Conservation (phyloP, 30 jellyfish, hydroid and myxozoan species). For the Aurelia sp. region DNA sequence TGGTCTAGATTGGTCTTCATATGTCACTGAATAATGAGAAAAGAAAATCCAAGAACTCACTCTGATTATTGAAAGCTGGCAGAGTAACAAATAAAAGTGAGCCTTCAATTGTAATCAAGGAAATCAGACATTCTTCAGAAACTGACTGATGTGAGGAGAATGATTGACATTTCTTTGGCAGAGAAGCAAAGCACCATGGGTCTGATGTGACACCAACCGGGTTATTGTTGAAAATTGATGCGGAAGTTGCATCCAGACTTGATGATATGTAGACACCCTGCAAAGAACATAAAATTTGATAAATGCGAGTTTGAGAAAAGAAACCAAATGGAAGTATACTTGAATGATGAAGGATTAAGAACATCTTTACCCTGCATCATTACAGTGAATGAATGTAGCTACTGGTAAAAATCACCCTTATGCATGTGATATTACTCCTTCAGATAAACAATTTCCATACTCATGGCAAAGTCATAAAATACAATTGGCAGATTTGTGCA, state of each 20-base stretch:
- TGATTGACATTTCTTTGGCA: slow-evolving; percentile 58
- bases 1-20: not conserved
- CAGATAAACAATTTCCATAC: too few species aligned
- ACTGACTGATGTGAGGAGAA: slow-evolving; percentile 31
- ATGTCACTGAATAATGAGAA: too few species aligned
- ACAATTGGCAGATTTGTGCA: too few species aligned
- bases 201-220: slow-evolving; percentile 34
- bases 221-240: slow-evolving; percentile 52
- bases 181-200: slow-evolving; percentile 53
- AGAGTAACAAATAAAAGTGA: slow-evolving; percentile 49
- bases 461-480: too few species aligned
- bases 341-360: too few species aligned
- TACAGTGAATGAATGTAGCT: too few species aligned
- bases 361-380: too few species aligned
- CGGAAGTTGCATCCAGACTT: slow-evolving; percentile 65
- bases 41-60: not conserved
- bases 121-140: slow-evolving; percentile 33
- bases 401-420: too few species aligned
- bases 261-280: slow-evolving; percentile 65
- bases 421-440: too few species aligned
- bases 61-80: slow-evolving; percentile 30
- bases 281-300: not conserved
- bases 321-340: too few species aligned
- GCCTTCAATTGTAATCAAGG: slow-evolving; percentile 45
- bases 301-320: too few species aligned